Conservation (phyloP, 2,797 vertebrate species). For the Coreius guichenoti region DNA sequence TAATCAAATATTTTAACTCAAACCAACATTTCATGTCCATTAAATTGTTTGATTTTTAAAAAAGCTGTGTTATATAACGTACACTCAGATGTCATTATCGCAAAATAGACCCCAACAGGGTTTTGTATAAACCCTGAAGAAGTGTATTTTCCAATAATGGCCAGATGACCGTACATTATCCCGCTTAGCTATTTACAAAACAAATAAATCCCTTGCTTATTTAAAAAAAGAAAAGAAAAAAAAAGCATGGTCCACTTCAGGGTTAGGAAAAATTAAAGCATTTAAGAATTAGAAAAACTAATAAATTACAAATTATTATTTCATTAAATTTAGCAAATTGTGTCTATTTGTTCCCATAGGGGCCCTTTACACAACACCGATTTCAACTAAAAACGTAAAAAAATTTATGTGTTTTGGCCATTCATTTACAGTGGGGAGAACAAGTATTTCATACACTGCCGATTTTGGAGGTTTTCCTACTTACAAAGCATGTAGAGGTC, state of each 20-base stretch:
- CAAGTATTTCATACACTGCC: too few relatives aligned
- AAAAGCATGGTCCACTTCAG: neutral
- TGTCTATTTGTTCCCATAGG: neutral
- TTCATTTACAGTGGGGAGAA: neutral
- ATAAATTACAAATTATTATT: neutral
- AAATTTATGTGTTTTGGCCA: fast-evolving
- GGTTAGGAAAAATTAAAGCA: neutral
- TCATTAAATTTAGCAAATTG: neutral
- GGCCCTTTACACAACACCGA: too few relatives aligned
- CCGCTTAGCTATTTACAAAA: neutral
- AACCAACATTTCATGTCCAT: constrained; percentile 4
- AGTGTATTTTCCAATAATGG: neutral
- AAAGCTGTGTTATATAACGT: neutral
- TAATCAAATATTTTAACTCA: constrained; percentile 33
- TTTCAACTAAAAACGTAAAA: neutral
- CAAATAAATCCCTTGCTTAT: neutral
- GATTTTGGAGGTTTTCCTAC: too few relatives aligned
- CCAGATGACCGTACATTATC: neutral
- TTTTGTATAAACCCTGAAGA: neutral
- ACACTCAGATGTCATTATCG: neutral
- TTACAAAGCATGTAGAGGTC: too few relatives aligned
- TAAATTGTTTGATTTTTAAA: neutral
- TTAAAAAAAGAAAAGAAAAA: neutral
- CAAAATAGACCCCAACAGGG: neutral
- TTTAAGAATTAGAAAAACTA: neutral